phyloP scores from a whole-genome alignment of 2,888 invertebrate species.

The Fragum sueziense region DNA sequence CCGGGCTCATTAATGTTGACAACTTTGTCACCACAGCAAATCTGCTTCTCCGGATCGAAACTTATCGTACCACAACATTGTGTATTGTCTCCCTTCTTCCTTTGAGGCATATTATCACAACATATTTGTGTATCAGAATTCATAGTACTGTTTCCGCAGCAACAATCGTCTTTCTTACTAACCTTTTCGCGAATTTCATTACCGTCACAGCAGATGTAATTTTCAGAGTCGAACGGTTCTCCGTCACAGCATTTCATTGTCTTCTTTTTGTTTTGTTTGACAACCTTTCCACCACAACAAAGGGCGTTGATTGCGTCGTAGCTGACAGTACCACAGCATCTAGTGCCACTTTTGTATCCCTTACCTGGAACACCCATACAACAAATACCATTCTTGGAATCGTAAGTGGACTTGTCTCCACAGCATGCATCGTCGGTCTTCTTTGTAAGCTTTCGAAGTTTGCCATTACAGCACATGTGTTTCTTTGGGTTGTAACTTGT shows the following conservation, averaged over 20 bases:
- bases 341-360: conserved; percentile 35
- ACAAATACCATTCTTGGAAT: conserved; percentile 46
- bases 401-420: conserved; percentile 44
- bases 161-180: conserved; percentile 43
- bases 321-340: conserved; percentile 42
- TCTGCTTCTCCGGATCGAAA: conserved; percentile 30
- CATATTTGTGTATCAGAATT: conserved; percentile 35
- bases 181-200: conserved; percentile 27
- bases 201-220: conserved; percentile 48
- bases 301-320: conserved; percentile 28
- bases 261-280: conserved; percentile 24
- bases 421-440: conserved; percentile 39
- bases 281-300: conserved; percentile 49
- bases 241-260: conserved; percentile 33
- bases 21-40: conserved; percentile 42
- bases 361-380: conserved; percentile 45
- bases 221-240: conserved; percentile 29
- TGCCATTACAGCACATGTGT: conserved; percentile 38
- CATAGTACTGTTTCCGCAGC: conserved; percentile 51
- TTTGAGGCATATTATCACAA: conserved; percentile 49
- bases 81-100: conserved; percentile 26
- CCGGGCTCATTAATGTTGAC: conserved; percentile 21
- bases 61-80: conserved; percentile 44
- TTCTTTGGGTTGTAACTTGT: conserved; percentile 39
- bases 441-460: conserved; percentile 28